These are phyloP conservation scores for Mythimna vitellina DNA, from an alignment of 2,888 invertebrate species.

Conservation along the genomic window DNA sequence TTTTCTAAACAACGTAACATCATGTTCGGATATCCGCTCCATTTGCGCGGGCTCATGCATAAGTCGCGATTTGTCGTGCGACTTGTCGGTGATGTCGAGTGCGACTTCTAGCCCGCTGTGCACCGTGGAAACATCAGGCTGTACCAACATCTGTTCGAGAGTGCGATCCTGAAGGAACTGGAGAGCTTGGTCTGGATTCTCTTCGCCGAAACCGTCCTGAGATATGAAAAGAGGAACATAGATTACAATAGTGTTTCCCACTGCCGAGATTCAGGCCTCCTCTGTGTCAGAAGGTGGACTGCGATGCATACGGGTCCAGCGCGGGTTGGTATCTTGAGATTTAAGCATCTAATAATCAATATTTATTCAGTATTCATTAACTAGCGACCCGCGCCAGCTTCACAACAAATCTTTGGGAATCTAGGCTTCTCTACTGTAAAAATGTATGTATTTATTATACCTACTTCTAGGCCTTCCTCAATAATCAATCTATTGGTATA, in stretches of 20 bases:
- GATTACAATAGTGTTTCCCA: neutral
- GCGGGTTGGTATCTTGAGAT: neutral
- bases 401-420: neutral
- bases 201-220: constrained; percentile 86
- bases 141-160: constrained; percentile 78
- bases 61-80: constrained; percentile 71
- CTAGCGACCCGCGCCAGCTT: too few relatives aligned
- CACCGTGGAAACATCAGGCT: constrained; percentile 62
- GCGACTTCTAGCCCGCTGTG: constrained; percentile 72
- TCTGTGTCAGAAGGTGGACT: neutral
- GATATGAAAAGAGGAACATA: neutral
- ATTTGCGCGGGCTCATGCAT: constrained; percentile 69
- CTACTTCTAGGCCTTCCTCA: too few relatives aligned
- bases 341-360: too few relatives aligned
- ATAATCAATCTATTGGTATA: too few relatives aligned
- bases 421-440: too few relatives aligned
- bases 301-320: neutral
- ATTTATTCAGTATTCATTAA: neutral
- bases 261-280: neutral
- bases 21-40: constrained; percentile 80
- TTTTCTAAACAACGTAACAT: constrained; percentile 78
- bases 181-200: constrained; percentile 75
- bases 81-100: constrained; percentile 71
- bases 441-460: neutral
- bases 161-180: constrained; percentile 76